Percentiles rank a stretch among this genome's conserved stretches.
Conservation (phyloP, 2,113 vertebrate species). For the Mesembrinibis cayennensis region DNA sequence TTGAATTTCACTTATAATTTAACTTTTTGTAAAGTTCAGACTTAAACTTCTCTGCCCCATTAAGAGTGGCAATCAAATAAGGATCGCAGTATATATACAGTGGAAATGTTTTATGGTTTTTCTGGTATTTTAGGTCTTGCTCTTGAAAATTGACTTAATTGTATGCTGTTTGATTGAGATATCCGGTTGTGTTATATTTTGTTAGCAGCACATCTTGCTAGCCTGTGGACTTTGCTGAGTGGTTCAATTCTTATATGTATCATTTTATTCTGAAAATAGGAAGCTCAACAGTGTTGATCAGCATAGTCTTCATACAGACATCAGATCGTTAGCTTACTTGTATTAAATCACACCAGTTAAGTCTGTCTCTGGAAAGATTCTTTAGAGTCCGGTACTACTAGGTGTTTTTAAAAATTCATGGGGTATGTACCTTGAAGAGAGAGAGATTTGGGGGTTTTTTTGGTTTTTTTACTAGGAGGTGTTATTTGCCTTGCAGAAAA, state of each 20-base stretch:
- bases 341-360: neutral
- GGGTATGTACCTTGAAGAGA: neutral
- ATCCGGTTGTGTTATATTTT: neutral
- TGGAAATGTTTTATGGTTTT: neutral
- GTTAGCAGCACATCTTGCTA: neutral
- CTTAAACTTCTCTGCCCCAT: neutral
- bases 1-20: neutral
- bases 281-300: neutral
- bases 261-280: neutral
- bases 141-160: neutral
- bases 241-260: neutral
- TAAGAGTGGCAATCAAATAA: neutral
- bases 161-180: neutral
- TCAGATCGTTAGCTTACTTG: accelerated
- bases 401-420: neutral
- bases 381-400: neutral
- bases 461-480: neutral
- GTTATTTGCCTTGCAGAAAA: neutral
- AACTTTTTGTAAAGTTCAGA: neutral
- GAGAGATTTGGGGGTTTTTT: neutral
- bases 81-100: neutral
- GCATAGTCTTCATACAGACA: neutral
- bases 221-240: neutral
- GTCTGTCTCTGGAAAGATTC: neutral
- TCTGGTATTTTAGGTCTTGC: neutral